Percentiles rank a stretch among this genome's conserved stretches.
Conservation (phyloP, 2,888 invertebrate genomes). For the Gisinianus flammeolus region DNA sequence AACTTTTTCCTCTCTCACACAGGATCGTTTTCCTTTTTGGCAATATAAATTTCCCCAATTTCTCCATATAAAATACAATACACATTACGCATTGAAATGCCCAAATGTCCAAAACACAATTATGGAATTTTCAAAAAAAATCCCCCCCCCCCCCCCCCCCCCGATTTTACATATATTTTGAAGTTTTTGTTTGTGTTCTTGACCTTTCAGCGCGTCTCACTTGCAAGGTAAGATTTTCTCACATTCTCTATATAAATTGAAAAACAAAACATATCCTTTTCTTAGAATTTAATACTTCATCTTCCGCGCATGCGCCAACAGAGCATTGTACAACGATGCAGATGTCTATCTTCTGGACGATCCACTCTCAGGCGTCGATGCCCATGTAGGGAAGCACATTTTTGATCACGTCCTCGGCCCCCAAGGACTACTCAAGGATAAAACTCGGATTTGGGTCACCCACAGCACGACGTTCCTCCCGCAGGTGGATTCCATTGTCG, state of each 20-base stretch:
- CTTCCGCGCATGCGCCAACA: too few relatives aligned
- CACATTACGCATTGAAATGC: not conserved
- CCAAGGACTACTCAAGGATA: slow-evolving; percentile 60
- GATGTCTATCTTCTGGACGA: slow-evolving; percentile 68
- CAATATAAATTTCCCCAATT: not conserved
- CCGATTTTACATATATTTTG: too few relatives aligned
- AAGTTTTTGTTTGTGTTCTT: too few relatives aligned
- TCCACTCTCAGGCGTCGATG: slow-evolving; percentile 65
- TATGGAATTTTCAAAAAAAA: too few relatives aligned
- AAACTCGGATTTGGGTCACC: slow-evolving; percentile 90
- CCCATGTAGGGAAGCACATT: slow-evolving; percentile 69
- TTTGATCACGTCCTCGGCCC: slow-evolving; percentile 67
- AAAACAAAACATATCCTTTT: too few relatives aligned
- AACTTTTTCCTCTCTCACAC: not conserved
- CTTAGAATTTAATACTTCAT: too few relatives aligned
- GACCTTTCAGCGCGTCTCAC: slow-evolving; percentile 13
- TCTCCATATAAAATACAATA: not conserved
- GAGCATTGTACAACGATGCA: slow-evolving; percentile 57
- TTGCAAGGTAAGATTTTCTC: slow-evolving; percentile 26
- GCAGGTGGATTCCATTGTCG: slow-evolving; percentile 69
- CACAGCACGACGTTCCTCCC: slow-evolving; percentile 93
- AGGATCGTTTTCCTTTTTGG: not conserved
- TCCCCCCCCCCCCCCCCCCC: too few relatives aligned
- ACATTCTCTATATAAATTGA: too few relatives aligned
- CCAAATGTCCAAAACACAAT: not conserved